Evolutionary conservation across 2,797 vertebrate species (phyloP), one percentile per base, ranked within the genome.

Genomic region (Sciaenops ocellatus): DNA sequence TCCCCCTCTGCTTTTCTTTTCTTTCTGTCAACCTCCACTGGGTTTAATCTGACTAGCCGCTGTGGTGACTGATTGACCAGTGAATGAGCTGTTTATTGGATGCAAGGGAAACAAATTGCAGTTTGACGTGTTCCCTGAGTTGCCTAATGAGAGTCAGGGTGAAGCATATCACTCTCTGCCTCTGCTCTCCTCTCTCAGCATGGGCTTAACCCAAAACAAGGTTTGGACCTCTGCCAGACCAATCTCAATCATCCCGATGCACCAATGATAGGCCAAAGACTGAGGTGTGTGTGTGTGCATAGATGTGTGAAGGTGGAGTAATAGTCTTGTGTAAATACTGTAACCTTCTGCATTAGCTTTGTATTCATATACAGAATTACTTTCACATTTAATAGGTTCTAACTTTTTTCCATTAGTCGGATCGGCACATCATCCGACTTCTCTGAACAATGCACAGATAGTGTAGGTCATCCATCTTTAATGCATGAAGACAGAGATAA

Each of bases 61-160:
- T 87, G 92, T 82, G 93, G 92, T 95, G 94, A 96, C 94, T 95
- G 95, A 96, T 96, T 95, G 94, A 92, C 93, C 93, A 87, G 93
- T 82, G 93, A 95, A 96, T 95, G 94, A 95, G 95, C 94, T 93
- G 92, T 94, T 95, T 96, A 95, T 96, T 96, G 95, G 94, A 95
- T 95, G 94, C 94, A 94, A 94, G 90, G 91, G 92, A 95, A 95
- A 95, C 94, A 95, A 95, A 96, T 95, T 95, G 94, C 93, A 83
- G 93, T 93, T 94, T 94, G 94, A 95, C 93, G 89, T 90, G 89
- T 94, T 93, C 87, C 92, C 90, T 83, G 92, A 94, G 90, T 93
- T 92, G 90, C 90, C 92, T 94, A 94, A 95, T 94, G 94, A 95
- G 94, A 94, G 92, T 82, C 88, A 72, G 94, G 93, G 94, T 93